Evolutionary conservation across 37 sponge, comb jelly and placozoan genomes (phyloP).

Genomic region (Sycon ciliatum): DNA sequence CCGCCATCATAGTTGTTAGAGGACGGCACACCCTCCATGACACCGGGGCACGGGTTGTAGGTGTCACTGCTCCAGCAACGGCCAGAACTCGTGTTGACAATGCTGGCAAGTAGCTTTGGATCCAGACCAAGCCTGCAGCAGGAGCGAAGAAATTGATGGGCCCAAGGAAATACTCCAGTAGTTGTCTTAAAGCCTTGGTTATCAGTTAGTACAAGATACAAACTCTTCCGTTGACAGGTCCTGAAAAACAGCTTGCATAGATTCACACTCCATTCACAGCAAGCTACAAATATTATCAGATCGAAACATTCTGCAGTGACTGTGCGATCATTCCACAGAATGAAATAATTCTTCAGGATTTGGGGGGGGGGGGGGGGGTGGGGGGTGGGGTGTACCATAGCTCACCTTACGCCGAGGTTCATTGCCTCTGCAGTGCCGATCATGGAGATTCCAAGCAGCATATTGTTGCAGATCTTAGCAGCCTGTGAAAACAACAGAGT

Average conservation of each 20-base stretch:
- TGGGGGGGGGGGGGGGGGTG: not conserved
- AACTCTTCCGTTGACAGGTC: too few species aligned
- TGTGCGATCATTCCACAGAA: too few species aligned
- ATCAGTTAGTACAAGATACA: too few species aligned
- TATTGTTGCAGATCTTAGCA: slow-evolving; percentile 93
- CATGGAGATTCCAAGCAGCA: slow-evolving; percentile 88
- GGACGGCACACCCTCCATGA: slow-evolving; percentile 79
- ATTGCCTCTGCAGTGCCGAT: slow-evolving; percentile 86
- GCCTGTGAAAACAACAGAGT: too few species aligned
- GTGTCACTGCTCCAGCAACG: slow-evolving; percentile 72
- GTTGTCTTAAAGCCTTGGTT: too few species aligned
- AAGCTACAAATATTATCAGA: too few species aligned
- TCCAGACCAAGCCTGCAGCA: slow-evolving; percentile 77
- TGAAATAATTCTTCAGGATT: too few species aligned
- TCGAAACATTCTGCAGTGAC: too few species aligned
- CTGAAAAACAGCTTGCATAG: too few species aligned
- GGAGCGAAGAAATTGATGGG: not conserved
- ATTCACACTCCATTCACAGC: too few species aligned
- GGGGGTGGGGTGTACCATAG: not conserved
- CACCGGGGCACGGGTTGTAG: slow-evolving; percentile 97
- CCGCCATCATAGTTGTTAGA: slow-evolving; percentile 89
- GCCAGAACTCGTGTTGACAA: slow-evolving; percentile 82
- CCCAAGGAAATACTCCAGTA: too few species aligned
- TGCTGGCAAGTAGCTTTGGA: slow-evolving; percentile 56
- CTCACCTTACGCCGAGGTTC: slow-evolving; percentile 74